phyloP scores from a whole-genome alignment of 2,888 invertebrate species.

The Allacma fusca region DNA sequence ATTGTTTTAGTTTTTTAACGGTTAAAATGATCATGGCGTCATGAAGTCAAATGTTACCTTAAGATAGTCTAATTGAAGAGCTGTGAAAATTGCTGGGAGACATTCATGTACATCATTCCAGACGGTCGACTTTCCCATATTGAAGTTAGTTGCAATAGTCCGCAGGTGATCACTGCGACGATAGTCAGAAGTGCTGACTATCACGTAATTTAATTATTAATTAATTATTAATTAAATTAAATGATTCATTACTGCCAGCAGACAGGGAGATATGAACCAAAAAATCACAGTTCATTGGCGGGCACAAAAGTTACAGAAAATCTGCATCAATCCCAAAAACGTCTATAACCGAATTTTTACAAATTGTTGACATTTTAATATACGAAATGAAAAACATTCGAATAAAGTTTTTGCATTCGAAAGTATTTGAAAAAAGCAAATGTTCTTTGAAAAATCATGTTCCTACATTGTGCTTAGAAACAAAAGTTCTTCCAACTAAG shows the following conservation, averaged over 20 bases:
- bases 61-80: not conserved
- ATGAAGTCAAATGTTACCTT: not conserved
- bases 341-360: not conserved
- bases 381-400: too few relatives aligned
- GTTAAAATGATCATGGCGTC: not conserved
- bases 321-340: not conserved
- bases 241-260: not conserved
- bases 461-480: too few relatives aligned
- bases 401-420: too few relatives aligned
- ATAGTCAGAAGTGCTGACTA: too few relatives aligned
- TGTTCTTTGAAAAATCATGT: too few relatives aligned
- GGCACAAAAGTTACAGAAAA: not conserved
- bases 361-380: not conserved
- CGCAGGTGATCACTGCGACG: not conserved
- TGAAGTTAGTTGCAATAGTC: not conserved
- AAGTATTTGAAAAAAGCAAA: too few relatives aligned
- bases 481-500: too few relatives aligned
- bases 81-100: not conserved
- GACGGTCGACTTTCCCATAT: not conserved
- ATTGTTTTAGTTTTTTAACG: not conserved
- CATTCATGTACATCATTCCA: not conserved
- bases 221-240: too few relatives aligned
- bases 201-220: too few relatives aligned
- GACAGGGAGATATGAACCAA: not conserved
- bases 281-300: not conserved